Percentiles rank a stretch among this genome's conserved stretches.
Evolutionary conservation across 30 jellyfish, hydroid and myxozoan genomes (phyloP).

Genomic region (Hydractinia symbiolongicarpus): DNA sequence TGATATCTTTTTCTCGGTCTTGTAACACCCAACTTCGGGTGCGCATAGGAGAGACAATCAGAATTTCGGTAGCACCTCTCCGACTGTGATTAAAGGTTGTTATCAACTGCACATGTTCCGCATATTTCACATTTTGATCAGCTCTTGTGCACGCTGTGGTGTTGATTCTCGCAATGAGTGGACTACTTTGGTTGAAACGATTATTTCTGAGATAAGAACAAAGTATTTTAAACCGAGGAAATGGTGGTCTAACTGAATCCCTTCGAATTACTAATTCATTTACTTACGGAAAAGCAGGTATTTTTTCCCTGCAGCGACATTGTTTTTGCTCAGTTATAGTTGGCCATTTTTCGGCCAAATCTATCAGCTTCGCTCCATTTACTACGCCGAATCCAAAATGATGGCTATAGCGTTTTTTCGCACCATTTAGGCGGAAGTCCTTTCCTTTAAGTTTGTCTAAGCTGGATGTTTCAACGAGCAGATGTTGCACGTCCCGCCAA

Average conservation of each 20-base stretch:
- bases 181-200: conserved; percentile 49
- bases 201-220: neutral
- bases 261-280: neutral
- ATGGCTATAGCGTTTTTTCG: conserved; percentile 61
- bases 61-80: conserved; percentile 78
- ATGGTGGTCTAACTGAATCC: neutral
- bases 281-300: conserved; percentile 4
- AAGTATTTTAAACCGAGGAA: neutral
- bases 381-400: conserved; percentile 79
- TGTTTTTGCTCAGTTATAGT: conserved; percentile 64
- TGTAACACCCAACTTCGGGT: conserved; percentile 73
- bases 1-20: conserved; percentile 45
- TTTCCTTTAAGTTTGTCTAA: conserved; percentile 40
- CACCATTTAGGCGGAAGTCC: conserved; percentile 66
- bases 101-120: conserved; percentile 80
- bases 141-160: conserved; percentile 73
- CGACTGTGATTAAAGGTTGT: conserved; percentile 57
- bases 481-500: conserved; percentile 96
- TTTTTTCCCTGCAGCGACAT: conserved; percentile 29
- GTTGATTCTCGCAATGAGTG: conserved; percentile 41
- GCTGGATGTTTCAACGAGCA: conserved; percentile 69
- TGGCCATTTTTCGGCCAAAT: conserved; percentile 75
- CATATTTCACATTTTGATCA: conserved; percentile 43
- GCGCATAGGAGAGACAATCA: conserved; percentile 74
- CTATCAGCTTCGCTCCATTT: conserved; percentile 70